phyloP scores from a whole-genome alignment of 2,113 vertebrate genomes.

The Macaca fascicularis region DNA sequence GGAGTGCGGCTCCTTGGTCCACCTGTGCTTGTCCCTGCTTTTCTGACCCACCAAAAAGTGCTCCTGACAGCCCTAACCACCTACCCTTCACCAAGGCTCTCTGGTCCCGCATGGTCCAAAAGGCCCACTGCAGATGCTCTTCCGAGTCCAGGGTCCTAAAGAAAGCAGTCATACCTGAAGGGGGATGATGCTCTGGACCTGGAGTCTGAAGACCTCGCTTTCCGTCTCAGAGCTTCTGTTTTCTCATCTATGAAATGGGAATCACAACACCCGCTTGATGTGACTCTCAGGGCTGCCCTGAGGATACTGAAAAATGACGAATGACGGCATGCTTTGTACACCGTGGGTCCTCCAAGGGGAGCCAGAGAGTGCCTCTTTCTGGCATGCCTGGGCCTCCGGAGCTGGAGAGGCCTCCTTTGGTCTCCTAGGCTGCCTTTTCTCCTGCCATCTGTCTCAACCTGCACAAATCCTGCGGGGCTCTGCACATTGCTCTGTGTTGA shows the following conservation, averaged over 20 bases:
- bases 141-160: too few relatives aligned
- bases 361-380: neutral
- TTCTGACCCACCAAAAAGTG: neutral
- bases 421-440: neutral
- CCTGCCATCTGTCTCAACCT: neutral
- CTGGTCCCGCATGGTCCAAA: too few relatives aligned
- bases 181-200: too few relatives aligned
- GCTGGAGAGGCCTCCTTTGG: neutral
- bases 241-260: neutral
- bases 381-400: neutral
- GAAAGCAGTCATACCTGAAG: too few relatives aligned
- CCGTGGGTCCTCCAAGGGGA: neutral
- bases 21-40: too few relatives aligned
- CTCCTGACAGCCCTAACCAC: rapidly evolving
- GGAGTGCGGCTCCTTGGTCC: rapidly evolving
- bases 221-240: neutral
- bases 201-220: neutral
- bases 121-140: rapidly evolving
- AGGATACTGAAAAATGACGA: rapidly evolving
- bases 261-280: neutral
- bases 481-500: neutral
- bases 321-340: neutral
- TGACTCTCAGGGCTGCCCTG: neutral
- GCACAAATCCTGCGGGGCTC: neutral
- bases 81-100: neutral